These are phyloP conservation scores for Oreochromis tanganicae DNA, from an alignment of 2,113 vertebrate species.

Conservation along the genomic window DNA sequence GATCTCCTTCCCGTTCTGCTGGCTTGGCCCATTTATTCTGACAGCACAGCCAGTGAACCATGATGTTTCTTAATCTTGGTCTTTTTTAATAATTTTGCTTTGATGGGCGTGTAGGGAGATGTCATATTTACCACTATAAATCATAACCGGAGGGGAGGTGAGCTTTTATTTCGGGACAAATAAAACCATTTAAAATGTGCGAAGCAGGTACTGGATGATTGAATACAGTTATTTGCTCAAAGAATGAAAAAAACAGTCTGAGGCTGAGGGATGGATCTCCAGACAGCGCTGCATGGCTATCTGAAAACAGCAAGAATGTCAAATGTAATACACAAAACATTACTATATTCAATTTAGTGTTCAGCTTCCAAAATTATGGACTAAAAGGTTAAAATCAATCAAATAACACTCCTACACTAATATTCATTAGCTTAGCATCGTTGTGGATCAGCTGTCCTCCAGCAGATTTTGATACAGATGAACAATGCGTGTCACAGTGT, in stretches of 20 bases:
- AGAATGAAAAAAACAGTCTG: neutral
- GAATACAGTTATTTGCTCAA: neutral
- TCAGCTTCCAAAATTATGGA: neutral
- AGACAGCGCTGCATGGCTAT: neutral
- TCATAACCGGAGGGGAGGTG: neutral
- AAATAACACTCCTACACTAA: neutral
- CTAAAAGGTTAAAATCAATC: neutral
- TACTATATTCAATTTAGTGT: neutral
- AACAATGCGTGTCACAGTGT: rapidly evolving
- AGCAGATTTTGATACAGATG: neutral
- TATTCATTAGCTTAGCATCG: neutral
- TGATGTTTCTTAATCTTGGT: neutral
- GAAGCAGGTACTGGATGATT: neutral
- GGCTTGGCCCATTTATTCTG: neutral
- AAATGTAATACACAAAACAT: neutral
- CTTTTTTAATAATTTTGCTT: neutral
- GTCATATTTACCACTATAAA: neutral
- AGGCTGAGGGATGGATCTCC: neutral
- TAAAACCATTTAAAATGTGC: neutral
- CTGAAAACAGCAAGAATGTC: neutral
- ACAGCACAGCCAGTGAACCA: neutral
- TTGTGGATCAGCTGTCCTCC: neutral
- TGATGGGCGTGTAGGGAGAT: neutral
- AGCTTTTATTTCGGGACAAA: neutral
- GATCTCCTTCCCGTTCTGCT: neutral